Evolutionary conservation across 2,113 vertebrate genomes (phyloP).

Genomic region (Casuarius casuarius): DNA sequence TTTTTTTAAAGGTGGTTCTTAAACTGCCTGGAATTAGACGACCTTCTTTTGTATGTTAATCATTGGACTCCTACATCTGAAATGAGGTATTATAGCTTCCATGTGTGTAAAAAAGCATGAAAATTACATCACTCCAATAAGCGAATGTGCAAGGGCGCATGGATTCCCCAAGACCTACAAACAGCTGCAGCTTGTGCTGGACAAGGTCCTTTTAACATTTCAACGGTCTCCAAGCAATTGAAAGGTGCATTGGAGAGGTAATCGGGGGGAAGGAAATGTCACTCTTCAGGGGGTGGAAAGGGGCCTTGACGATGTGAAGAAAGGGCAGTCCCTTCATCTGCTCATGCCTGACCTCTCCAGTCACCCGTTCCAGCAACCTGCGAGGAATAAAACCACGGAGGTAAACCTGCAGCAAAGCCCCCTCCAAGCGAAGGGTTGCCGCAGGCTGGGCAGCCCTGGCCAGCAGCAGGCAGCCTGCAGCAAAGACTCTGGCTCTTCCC

Average conservation of each 20-base stretch:
- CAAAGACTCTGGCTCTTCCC: not conserved
- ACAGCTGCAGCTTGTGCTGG: conserved; percentile 10
- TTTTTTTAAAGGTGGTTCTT: conserved; percentile 24
- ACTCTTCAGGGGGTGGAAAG: not conserved
- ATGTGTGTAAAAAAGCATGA: conserved; percentile 37
- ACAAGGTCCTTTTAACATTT: not conserved
- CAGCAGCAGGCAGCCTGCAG: not conserved
- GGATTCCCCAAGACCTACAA: not conserved
- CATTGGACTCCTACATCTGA: conserved; percentile 11
- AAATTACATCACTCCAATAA: conserved; percentile 59
- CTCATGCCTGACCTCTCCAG: not conserved
- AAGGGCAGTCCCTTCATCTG: not conserved
- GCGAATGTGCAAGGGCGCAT: not conserved
- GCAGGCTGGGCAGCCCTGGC: not conserved
- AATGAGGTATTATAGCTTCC: conserved; percentile 63
- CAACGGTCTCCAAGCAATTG: not conserved
- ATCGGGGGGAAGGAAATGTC: not conserved
- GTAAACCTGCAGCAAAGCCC: not conserved
- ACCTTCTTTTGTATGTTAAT: conserved; percentile 18
- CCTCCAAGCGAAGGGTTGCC: not conserved
- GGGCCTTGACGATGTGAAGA: not conserved
- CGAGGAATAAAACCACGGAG: not conserved
- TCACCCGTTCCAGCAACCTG: rapidly evolving
- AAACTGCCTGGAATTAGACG: conserved; percentile 13
- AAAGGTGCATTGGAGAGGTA: not conserved